A percentile compares a stretch with the other conserved stretches of the same genome.
Conservation (phyloP, 64 coral and sea anemone genomes). For the Stichodactyla mertensii region DNA sequence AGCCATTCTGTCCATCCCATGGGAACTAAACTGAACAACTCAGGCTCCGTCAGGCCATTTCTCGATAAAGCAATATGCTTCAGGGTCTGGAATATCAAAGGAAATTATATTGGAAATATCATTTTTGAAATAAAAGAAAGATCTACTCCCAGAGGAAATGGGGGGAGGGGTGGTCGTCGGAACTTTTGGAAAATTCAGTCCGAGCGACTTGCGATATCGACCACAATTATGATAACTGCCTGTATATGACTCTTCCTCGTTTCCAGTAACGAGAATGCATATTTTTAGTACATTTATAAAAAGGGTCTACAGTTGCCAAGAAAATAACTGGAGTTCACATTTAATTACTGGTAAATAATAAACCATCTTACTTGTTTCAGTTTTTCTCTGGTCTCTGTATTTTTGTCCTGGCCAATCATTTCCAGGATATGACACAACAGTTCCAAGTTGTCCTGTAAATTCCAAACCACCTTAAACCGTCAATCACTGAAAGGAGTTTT, state of each 20-base stretch:
- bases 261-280: too few relatives aligned
- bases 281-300: too few relatives aligned
- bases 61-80: slow-evolving; percentile 54
- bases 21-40: slow-evolving; percentile 63
- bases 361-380: neutral
- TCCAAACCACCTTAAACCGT: too few relatives aligned
- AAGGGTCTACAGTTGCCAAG: too few relatives aligned
- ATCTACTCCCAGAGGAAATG: too few relatives aligned
- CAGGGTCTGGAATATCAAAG: slow-evolving; percentile 41
- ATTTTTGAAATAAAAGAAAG: neutral
- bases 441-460: slow-evolving; percentile 8
- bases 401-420: neutral
- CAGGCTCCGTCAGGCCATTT: slow-evolving; percentile 79
- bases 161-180: too few relatives aligned
- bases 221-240: too few relatives aligned
- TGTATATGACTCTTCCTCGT: too few relatives aligned
- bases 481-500: too few relatives aligned
- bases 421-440: neutral
- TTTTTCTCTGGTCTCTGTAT: neutral
- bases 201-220: too few relatives aligned
- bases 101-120: neutral
- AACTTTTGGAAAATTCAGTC: too few relatives aligned
- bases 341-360: neutral
- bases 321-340: neutral
- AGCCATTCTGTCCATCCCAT: slow-evolving; percentile 79